Evolutionary conservation across 1,140 invertebrate species (phyloP), one percentile per base, ranked within the genome.

Genomic region (Drosophila nigromelanica): DNA sequence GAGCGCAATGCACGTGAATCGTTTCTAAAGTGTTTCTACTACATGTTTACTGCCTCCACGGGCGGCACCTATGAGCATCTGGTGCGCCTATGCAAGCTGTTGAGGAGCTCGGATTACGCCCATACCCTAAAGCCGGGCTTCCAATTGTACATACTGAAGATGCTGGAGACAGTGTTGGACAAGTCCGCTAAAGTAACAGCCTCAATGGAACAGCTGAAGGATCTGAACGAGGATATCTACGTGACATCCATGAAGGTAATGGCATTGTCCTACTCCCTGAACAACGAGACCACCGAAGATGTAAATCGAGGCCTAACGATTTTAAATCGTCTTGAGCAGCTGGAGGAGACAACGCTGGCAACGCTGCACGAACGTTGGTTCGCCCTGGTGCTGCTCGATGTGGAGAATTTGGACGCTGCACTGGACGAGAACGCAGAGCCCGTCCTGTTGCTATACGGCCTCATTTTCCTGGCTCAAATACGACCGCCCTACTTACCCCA

Each of bases 1-100:
- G 80, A 78, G 55, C 80, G 78, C 1, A 78, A 89, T 70, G 75
- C 83, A 3, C 73, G 83, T 1, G 80, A 91, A 24, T 91, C 90
- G 0, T 89, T 75, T 42, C 45, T 92, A 7, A 81, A 64, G 52
- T 92, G 90, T 35, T 91, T 95, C 42, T 92, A 93, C 42, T 80
- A 93, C 4, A 94, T 95, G 93, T 94, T 94, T 83, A 80, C 90
- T 64, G 92, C 94, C n/a, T 92, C 93, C 4, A 89, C 92, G 35
- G 95, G 96, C 82, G 93, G 95, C 74, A 94, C 95, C 74, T 79
- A 89, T 3, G 92, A 93, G 14, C 78, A 90, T 24, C 43, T 92
- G 5, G 40, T 89, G 4, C 71, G 91, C 3, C 70, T 93, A 27
- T 76, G 83, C 33, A 73, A 80, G 50, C 52, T 93, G 1, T 59